Conservation (phyloP, 2,888 invertebrate genomes). For the Agapostemon virescens region DNA sequence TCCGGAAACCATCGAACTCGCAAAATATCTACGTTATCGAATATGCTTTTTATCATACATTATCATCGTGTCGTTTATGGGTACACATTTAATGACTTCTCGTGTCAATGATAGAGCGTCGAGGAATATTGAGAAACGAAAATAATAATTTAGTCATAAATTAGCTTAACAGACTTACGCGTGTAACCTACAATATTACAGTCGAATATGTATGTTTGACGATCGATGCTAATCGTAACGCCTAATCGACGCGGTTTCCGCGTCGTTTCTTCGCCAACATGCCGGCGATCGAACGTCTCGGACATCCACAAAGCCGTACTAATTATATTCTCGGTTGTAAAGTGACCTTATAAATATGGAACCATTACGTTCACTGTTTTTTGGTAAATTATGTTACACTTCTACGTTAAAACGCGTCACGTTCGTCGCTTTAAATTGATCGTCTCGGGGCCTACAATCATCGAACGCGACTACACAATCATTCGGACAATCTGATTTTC, state of each 20-base stretch:
- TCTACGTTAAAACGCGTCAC: conserved; percentile 17
- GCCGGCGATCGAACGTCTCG: conserved; percentile 36
- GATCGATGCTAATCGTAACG: conserved; percentile 48
- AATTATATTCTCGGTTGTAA: conserved; percentile 18
- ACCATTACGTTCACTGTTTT: conserved; percentile 4
- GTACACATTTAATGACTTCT: conserved; percentile 8
- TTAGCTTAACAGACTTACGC: conserved; percentile 60
- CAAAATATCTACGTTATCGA: conserved; percentile 7
- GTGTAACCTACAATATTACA: conserved; percentile 61
- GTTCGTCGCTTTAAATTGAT: background rate
- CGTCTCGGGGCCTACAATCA: background rate
- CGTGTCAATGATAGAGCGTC: conserved; percentile 14
- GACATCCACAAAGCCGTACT: conserved; percentile 10
- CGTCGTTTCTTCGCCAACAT: conserved; percentile 27
- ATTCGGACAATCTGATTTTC: background rate
- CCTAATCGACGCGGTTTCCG: conserved; percentile 34
- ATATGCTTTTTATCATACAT: conserved; percentile 6
- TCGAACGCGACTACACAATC: conserved; percentile 20
- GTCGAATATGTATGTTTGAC: conserved; percentile 55
- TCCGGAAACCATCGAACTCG: conserved; percentile 3
- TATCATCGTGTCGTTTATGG: conserved; percentile 9
- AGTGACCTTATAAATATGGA: conserved; percentile 10
- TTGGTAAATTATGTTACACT: conserved; percentile 39
- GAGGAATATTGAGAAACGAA: conserved; percentile 28
- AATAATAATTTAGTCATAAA: conserved; percentile 68